Evolutionary conservation across 2,113 vertebrate genomes (phyloP), one percentile per base, ranked within the genome.

Genomic region (Melanotaenia duboulayi): DNA sequence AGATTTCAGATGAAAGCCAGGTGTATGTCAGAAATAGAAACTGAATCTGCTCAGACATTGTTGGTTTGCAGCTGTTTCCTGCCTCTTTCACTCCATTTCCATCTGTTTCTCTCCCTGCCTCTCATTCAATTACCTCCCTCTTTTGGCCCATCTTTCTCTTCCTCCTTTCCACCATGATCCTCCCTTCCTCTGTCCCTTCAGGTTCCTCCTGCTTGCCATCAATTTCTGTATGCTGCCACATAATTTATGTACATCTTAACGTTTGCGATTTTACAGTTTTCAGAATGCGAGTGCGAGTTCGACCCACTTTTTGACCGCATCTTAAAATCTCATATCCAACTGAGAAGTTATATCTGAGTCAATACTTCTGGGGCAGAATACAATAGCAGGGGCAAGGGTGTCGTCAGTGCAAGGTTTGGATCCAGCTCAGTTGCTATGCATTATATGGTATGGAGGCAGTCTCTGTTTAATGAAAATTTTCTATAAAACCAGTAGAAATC

Each of bases 11-110:
- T 82, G 63, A 85, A 80, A 87, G 78, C 66, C 88, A 87, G 78
- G 70, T 85, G 82, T 62, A 48, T 66, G 70, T 82, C 78, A 68
- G 70, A 79, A 88, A 83, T 81, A 85, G 86, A 84, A 84, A 76
- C 57, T 20, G 17, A 68, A 81, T 58, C 76, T 62, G 44, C 62
- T 73, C 70, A 61, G 28, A 76, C 48, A 67, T 74, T 65, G 75
- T 65, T 66, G 65, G 22, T 74, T 68, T 61, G 74, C 61, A 82
- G 67, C 78, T 74, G 83, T 57, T 83, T 85, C 75, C 77, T 79
- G 71, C 71, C 37, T 46, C 60, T 42, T 52, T 72, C 16, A 3
- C 20, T 67, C 59, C 52, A 42, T 82, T 64, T 72, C 74, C 37
- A 50, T 87, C 71, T 60, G 19, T 54, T 48, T 69, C 44, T 72